phyloP scores from a whole-genome alignment of 2,113 vertebrate species.

The Nothobranchius furzeri region DNA sequence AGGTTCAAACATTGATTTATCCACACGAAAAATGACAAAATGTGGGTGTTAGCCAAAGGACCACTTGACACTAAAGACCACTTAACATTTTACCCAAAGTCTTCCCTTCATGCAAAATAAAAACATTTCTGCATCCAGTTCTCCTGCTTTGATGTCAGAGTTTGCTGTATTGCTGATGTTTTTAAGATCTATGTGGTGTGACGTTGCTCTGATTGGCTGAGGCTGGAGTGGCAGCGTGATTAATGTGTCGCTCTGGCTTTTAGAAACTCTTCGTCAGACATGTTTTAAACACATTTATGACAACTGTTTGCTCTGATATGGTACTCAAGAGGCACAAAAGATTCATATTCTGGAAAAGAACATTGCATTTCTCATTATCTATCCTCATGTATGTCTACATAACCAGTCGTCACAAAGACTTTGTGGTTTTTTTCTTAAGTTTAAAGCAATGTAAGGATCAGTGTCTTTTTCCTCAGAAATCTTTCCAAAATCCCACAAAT shows the following conservation, averaged over 20 bases:
- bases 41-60: constrained; percentile 15
- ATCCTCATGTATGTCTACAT: too few relatives aligned
- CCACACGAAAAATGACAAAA: constrained; percentile 30
- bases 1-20: constrained; percentile 32
- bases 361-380: too few relatives aligned
- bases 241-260: background rate
- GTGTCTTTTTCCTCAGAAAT: background rate
- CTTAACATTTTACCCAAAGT: constrained; percentile 2
- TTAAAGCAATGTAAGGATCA: too few relatives aligned
- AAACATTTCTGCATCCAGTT: background rate
- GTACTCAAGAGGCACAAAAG: background rate
- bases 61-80: background rate
- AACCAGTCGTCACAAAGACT: too few relatives aligned
- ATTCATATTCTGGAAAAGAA: background rate
- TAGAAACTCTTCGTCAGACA: background rate
- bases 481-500: background rate
- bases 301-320: background rate
- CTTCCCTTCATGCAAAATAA: background rate
- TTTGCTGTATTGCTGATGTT: background rate
- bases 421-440: too few relatives aligned
- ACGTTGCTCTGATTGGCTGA: background rate
- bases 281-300: background rate
- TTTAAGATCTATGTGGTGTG: background rate
- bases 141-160: background rate
- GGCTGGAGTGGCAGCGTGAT: background rate